These are phyloP conservation scores for Tribolium castaneum DNA, from an alignment of 1,140 invertebrate genomes.

Conservation along the genomic window DNA sequence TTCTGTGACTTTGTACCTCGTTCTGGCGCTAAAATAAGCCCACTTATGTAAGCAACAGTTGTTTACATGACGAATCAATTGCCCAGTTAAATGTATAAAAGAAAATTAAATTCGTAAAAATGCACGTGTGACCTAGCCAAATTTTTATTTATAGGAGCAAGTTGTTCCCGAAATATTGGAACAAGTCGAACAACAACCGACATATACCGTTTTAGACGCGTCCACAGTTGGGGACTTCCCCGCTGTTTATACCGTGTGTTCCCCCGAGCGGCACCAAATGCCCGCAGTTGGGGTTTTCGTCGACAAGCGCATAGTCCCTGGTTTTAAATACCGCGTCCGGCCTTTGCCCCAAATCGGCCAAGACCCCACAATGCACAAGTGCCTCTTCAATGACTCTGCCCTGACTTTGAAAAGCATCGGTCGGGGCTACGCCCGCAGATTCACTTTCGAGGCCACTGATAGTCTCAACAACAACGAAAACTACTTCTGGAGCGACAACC, in stretches of 20 bases:
- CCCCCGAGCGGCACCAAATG: slow-evolving; percentile 73
- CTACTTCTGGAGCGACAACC: slow-evolving; percentile 83
- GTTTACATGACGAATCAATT: too few relatives aligned
- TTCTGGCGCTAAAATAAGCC: not conserved
- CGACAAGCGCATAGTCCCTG: slow-evolving; percentile 76
- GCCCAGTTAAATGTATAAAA: too few relatives aligned
- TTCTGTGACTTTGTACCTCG: not conserved
- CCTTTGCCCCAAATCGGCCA: slow-evolving; percentile 65
- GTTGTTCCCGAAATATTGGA: not conserved
- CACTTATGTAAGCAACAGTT: too few relatives aligned
- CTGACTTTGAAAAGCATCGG: slow-evolving; percentile 77
- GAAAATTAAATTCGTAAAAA: not conserved
- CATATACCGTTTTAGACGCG: slow-evolving; percentile 66
- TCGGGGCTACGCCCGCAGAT: slow-evolving; percentile 77
- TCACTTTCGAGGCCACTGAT: slow-evolving; percentile 76
- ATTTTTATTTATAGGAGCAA: slow-evolving; percentile 35
- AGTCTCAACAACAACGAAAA: slow-evolving; percentile 76
- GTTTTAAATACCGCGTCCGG: slow-evolving; percentile 81
- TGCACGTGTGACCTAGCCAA: not conserved
- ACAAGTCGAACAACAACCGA: not conserved
- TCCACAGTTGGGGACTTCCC: slow-evolving; percentile 72
- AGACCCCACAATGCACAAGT: slow-evolving; percentile 55
- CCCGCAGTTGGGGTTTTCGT: slow-evolving; percentile 80
- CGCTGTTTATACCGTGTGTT: slow-evolving; percentile 71
- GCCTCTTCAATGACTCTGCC: slow-evolving; percentile 73